phyloP scores from a whole-genome alignment of 2,113 vertebrate species.

The Mionectes macconnelli region DNA sequence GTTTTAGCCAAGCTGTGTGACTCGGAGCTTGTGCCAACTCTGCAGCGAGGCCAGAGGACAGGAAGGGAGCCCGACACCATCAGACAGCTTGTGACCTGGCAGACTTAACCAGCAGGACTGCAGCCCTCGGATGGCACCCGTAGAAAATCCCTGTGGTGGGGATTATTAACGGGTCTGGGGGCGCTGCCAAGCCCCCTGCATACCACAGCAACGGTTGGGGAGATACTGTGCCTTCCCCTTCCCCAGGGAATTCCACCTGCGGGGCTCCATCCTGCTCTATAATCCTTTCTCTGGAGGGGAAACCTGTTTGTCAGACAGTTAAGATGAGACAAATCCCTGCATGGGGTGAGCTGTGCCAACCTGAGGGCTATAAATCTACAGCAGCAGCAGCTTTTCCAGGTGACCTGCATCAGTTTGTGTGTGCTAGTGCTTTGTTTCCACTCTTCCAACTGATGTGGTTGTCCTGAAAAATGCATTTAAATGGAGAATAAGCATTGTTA shows the following conservation, averaged over 20 bases:
- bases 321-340: not conserved
- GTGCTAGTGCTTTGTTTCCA: not conserved
- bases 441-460: not conserved
- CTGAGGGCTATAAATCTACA: not conserved
- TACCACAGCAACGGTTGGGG: not conserved
- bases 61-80: not conserved
- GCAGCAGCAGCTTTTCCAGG: not conserved
- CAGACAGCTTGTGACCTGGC: not conserved
- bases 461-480: slow-evolving; percentile 21
- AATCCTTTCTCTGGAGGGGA: not conserved
- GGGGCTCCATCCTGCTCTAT: not conserved
- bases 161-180: not conserved
- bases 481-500: not conserved
- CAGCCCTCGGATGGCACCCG: not conserved
- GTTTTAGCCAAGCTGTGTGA: not conserved
- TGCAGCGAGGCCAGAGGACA: not conserved
- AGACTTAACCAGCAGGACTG: not conserved
- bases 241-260: not conserved
- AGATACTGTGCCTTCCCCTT: not conserved
- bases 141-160: not conserved
- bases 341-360: not conserved
- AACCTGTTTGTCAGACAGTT: not conserved
- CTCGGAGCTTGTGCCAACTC: not conserved
- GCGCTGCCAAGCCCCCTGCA: not conserved
- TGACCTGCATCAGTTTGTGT: not conserved